These are phyloP conservation scores for Drosophila arizonae DNA, from an alignment of 1,140 invertebrate genomes.

Conservation along the genomic window DNA sequence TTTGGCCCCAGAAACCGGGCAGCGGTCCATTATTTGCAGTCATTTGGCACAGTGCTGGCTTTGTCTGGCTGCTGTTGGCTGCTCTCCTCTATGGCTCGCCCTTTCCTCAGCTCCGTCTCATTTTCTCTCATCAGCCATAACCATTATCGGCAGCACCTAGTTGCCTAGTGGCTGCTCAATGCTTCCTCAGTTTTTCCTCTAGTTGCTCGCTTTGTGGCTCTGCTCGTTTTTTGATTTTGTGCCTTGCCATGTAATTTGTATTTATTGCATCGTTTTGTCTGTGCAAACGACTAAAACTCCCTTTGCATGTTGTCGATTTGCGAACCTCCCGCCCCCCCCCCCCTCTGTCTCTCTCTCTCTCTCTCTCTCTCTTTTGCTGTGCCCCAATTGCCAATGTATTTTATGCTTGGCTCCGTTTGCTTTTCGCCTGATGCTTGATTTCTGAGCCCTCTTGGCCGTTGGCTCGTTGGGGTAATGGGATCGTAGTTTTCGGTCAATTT, in stretches of 20 bases:
- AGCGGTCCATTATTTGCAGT: conserved; percentile 71
- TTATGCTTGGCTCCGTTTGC: conserved; percentile 60
- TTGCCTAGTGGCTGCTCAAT: not conserved
- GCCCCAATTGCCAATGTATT: conserved; percentile 61
- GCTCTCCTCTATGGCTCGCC: conserved; percentile 24
- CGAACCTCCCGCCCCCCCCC: not conserved
- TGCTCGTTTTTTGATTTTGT: conserved; percentile 52
- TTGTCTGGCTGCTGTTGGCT: conserved; percentile 41
- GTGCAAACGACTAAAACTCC: conserved; percentile 76
- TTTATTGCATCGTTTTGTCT: conserved; percentile 82
- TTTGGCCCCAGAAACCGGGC: conserved; percentile 9
- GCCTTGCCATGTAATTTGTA: conserved; percentile 78
- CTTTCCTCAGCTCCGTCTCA: conserved; percentile 1
- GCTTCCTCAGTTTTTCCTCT: conserved; percentile 15
- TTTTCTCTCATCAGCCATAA: conserved; percentile 57
- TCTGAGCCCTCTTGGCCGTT: conserved; percentile 51
- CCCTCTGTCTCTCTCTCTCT: conserved; percentile 7
- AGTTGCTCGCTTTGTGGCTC: not conserved
- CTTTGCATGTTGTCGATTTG: conserved; percentile 77
- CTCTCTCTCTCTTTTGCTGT: not conserved
- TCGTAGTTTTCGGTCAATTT: conserved; percentile 82
- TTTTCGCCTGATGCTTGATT: conserved; percentile 66
- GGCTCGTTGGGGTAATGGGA: conserved; percentile 68
- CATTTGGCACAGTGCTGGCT: conserved; percentile 64
- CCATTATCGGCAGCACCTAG: conserved; percentile 78